These are phyloP conservation scores for Agrotis puta DNA, from an alignment of 2,888 invertebrate genomes.

Conservation along the genomic window DNA sequence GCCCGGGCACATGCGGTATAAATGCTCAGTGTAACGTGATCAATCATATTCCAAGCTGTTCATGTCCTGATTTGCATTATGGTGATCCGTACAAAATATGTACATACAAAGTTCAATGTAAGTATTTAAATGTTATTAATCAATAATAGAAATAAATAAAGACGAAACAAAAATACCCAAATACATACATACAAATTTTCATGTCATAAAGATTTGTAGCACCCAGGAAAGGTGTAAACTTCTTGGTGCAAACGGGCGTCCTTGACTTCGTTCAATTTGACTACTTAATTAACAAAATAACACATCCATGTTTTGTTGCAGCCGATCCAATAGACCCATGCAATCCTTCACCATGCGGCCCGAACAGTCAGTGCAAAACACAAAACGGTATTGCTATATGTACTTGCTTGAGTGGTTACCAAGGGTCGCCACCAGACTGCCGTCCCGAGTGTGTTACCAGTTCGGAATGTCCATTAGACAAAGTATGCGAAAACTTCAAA, in stretches of 20 bases:
- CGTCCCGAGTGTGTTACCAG: conserved; percentile 93
- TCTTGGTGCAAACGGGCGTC: neutral
- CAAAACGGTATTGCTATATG: conserved; percentile 92
- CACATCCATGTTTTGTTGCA: conserved; percentile 69
- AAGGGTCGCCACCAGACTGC: conserved; percentile 93
- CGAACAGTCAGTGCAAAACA: conserved; percentile 92
- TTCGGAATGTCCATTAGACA: conserved; percentile 92
- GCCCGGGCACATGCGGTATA: conserved; percentile 94
- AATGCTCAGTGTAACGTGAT: conserved; percentile 94
- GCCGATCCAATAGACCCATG: conserved; percentile 86
- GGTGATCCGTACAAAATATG: conserved; percentile 94
- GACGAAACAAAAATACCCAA: neutral
- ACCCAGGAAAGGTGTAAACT: too few species aligned
- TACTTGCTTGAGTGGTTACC: conserved; percentile 93
- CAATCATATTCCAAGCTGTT: conserved; percentile 94
- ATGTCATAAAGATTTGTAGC: too few species aligned
- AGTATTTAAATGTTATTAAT: conserved; percentile 71
- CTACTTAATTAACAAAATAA: conserved; percentile 14
- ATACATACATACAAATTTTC: neutral
- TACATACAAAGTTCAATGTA: conserved; percentile 89
- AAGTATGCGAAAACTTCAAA: conserved; percentile 93
- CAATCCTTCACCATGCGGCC: conserved; percentile 95
- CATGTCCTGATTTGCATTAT: conserved; percentile 92
- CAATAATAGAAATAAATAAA: neutral
- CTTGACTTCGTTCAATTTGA: neutral